Evolutionary conservation across 2,888 invertebrate species (phyloP), one percentile per base, ranked within the genome.

Genomic region (Acrobasis consociella): DNA sequence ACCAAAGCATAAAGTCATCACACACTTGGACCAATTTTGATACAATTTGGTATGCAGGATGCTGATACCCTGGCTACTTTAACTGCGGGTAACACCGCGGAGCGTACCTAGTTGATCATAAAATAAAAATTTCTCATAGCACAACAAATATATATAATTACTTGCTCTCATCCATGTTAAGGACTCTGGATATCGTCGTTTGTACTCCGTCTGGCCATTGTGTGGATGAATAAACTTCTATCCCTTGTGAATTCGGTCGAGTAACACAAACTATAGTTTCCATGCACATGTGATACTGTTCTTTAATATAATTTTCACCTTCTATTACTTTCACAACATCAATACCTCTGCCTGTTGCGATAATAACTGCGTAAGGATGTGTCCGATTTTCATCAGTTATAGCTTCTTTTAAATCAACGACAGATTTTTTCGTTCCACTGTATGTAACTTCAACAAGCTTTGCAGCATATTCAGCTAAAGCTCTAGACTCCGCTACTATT

Each of bases 261-360:
- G 94, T 94, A 0, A 95, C 87, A 72, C 94, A 94, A 1, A 89
- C 90, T 60, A 95, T 93, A 0, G 94, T 94, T 80, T 97, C 96
- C 95, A 96, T 95, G 11, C 94, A 93, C 70, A 94, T 96, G 78
- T 96, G 96, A 74, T 95, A 96, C 74, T 97, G 96, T 13, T 89
- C 78, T 31, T 93, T 94, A 64, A 93, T 81, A 51, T 91, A 82
- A 60, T 93, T 88, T 0, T 76, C 85, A 0, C 95, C 95, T 67
- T 73, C 79, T n/a, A 93, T 87, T 9, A 78, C 67, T 65, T 93
- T 88, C 11, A 75, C 80, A 1, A 89, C 71, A 64, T 94, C 82
- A 9, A 68, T 76, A 1, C 89, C 89, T 65, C 49, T 80, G 52
- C 81, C 83, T 2, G 76, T 80, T 31, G 82, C 80, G 69, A n/a